A percentile compares a stretch with the other conserved stretches of the same genome.
Conservation (phyloP, 1,140 invertebrate species). For the Tetramorium simillimum region DNA sequence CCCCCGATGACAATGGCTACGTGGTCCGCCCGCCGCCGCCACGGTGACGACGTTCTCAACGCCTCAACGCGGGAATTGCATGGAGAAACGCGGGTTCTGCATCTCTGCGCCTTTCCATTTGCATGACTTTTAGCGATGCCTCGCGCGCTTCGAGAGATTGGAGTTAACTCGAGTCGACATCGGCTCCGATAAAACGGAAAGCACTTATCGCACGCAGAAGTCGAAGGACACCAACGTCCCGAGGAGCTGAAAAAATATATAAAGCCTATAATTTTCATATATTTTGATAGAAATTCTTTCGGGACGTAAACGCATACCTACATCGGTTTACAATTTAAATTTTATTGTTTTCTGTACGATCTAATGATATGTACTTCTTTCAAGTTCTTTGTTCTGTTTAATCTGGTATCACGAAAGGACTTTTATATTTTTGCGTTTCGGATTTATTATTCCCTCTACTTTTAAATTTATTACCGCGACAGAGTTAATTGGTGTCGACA, state of each 20-base stretch:
- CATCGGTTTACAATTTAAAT: background rate
- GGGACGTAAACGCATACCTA: background rate
- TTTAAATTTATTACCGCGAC: background rate
- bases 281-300: background rate
- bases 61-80: background rate
- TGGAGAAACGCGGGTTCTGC: background rate
- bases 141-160: too few relatives aligned
- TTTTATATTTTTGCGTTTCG: background rate
- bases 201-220: background rate
- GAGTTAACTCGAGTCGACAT: background rate
- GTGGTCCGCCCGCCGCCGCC: background rate
- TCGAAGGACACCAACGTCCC: background rate
- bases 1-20: background rate
- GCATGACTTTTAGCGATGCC: constrained; percentile 19
- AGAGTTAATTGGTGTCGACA: background rate
- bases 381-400: background rate
- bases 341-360: background rate
- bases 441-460: background rate
- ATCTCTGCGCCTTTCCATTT: constrained; percentile 18
- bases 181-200: constrained; percentile 3
- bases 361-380: background rate
- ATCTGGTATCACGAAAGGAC: background rate
- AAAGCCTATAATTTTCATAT: background rate
- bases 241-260: background rate
- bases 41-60: background rate